These are phyloP conservation scores for Microcebus griseorufus DNA, from an alignment of 2,113 vertebrate species.

Conservation along the genomic window DNA sequence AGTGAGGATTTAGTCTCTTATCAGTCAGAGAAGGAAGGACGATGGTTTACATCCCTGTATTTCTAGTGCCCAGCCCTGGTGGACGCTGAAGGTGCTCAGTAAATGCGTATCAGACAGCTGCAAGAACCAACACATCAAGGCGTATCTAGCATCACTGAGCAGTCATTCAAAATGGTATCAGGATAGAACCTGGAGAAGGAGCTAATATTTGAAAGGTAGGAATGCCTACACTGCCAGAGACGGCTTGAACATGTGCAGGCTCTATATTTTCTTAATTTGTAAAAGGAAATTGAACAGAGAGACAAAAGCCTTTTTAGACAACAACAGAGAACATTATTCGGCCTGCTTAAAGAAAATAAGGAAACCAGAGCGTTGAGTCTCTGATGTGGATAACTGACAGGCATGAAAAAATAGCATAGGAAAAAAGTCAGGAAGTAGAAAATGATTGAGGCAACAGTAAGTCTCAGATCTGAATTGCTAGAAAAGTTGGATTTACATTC, in stretches of 20 bases:
- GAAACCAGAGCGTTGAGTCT: neutral
- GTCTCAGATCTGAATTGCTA: neutral
- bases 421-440: neutral
- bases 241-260: neutral
- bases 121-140: neutral
- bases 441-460: neutral
- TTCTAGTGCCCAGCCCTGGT: neutral
- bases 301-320: neutral
- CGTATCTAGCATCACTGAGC: neutral
- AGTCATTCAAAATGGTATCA: neutral
- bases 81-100: neutral
- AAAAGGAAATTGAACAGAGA: neutral
- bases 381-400: neutral
- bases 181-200: neutral
- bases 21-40: neutral
- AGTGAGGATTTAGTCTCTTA: neutral
- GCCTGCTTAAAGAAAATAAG: neutral
- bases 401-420: neutral
- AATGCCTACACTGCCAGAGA: neutral
- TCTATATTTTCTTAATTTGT: neutral
- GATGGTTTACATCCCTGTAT: neutral
- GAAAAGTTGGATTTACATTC: neutral
- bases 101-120: neutral
- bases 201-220: neutral
- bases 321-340: neutral